phyloP scores from a whole-genome alignment of 1,140 invertebrate species.

The Drosophila athabasca region DNA sequence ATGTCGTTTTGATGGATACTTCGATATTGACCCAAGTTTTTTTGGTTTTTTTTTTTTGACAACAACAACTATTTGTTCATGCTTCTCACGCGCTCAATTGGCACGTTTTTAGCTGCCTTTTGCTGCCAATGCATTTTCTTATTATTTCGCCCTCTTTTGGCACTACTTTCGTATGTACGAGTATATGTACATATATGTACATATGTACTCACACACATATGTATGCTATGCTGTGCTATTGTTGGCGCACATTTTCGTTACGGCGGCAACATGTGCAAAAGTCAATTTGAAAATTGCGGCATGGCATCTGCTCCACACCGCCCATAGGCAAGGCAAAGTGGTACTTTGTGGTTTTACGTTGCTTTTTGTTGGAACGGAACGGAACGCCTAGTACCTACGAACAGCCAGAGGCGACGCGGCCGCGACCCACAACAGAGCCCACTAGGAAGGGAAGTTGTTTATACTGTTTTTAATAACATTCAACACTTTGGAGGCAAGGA shows the following conservation, averaged over 20 bases:
- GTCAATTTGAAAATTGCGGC: conserved; percentile 81
- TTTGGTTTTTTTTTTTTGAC: conserved; percentile 38
- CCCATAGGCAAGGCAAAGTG: conserved; percentile 40
- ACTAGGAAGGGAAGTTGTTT: conserved; percentile 65
- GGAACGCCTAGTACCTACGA: conserved; percentile 48
- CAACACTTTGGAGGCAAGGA: conserved; percentile 44
- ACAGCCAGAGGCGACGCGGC: conserved; percentile 38
- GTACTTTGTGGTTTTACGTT: conserved; percentile 71
- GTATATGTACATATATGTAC: background rate
- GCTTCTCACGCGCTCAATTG: conserved; percentile 68
- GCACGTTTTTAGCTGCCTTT: conserved; percentile 54
- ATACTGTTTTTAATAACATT: conserved; percentile 81
- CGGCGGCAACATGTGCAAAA: conserved; percentile 78
- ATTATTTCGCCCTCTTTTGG: conserved; percentile 34
- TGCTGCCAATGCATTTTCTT: conserved; percentile 54
- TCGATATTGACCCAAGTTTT: no score
- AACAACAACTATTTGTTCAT: conserved; percentile 48
- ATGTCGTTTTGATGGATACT: conserved; percentile 67
- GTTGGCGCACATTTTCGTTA: conserved; percentile 70
- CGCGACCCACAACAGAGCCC: background rate
- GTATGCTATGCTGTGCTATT: conserved; percentile 42
- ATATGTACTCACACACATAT: conserved; percentile 5
- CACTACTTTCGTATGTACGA: conserved; percentile 42
- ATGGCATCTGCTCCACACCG: conserved; percentile 31
- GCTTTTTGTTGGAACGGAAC: conserved; percentile 36